Evolutionary conservation across 2,888 invertebrate genomes (phyloP), one percentile per base, ranked within the genome.

Genomic region (Macrosiphum euphorbiae): DNA sequence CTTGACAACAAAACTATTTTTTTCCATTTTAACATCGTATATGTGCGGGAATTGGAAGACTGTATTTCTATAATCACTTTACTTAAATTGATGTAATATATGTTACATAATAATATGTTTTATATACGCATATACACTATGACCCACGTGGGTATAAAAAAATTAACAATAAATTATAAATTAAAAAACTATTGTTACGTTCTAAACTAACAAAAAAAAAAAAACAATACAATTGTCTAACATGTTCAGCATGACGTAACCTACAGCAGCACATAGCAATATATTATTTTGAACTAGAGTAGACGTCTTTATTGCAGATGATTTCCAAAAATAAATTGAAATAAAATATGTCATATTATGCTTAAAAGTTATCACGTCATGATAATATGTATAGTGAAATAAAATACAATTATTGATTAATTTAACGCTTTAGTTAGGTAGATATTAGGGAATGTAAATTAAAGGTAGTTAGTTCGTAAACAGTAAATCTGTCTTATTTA

Each of bases 81-180:
- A 78, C 67, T 78, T 78, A 20, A 78, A 78, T 78, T 78, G 35
- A 78, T 78, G 67, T 67, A n/a, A 67, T 67, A 67, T 67, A 67
- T 58, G 55, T 55, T 20, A 52, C 52, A 52, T 52, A 52, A 20
- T 55, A 55, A 55, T 58, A 58, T 78, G 35, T 78, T 78, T 78
- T 35, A n/a, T 35, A 20, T 35, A 61, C 28, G 61, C 11, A 35
- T 35, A 78, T 35, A 78, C 67, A 16, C n/a, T 78, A 20, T 78
- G 67, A 78, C 67, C n/a, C 13, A 35, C 67, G 67, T 78, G 67
- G 67, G 67, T 13, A 78, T n/a, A 78, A 78, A 35, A 67, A 35
- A n/a, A 28, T 16, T 78, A 16, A 35, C 35, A 78, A 78, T 78
- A 78, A 78, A 78, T 67, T 4, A 55, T 26, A n/a, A n/a, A n/a